These are phyloP conservation scores for Malacoraja senta DNA, from an alignment of 2,797 vertebrate genomes.

Conservation along the genomic window DNA sequence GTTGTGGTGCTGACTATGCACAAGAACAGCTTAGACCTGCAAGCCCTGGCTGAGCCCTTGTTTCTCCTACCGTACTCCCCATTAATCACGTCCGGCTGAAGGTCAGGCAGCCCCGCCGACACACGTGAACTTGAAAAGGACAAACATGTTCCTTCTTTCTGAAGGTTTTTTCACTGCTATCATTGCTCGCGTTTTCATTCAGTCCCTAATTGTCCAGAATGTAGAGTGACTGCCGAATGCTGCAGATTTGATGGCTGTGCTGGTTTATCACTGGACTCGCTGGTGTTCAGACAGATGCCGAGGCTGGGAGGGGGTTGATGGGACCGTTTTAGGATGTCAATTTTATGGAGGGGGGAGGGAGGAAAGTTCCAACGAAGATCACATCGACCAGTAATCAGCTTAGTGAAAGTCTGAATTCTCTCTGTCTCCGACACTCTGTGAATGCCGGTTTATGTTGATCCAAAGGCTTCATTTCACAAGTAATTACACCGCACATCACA, in stretches of 20 bases:
- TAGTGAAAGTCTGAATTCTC: not conserved
- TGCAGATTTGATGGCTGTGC: not conserved
- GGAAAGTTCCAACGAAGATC: not conserved
- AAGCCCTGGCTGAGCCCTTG: not conserved
- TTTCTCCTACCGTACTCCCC: not conserved
- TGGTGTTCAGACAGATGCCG: constrained; percentile 4
- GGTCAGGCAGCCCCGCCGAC: not conserved
- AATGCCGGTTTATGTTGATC: not conserved
- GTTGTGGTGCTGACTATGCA: not conserved
- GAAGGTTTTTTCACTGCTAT: not conserved
- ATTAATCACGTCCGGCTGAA: not conserved
- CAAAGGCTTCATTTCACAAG: not conserved
- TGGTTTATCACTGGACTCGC: not conserved
- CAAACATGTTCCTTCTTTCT: not conserved
- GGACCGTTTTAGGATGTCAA: not conserved
- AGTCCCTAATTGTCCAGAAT: not conserved
- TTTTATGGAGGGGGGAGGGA: not conserved
- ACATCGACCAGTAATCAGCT: not conserved
- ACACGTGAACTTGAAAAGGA: not conserved
- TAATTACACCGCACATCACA: constrained; percentile 6
- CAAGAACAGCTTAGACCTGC: not conserved
- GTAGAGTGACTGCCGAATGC: not conserved
- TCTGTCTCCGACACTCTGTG: not conserved
- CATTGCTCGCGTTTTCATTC: not conserved
- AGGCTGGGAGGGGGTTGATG: constrained; percentile 24